Evolutionary conservation across 1,140 invertebrate species (phyloP), one percentile per base, ranked within the genome.

Genomic region (Monochamus saltuarius): DNA sequence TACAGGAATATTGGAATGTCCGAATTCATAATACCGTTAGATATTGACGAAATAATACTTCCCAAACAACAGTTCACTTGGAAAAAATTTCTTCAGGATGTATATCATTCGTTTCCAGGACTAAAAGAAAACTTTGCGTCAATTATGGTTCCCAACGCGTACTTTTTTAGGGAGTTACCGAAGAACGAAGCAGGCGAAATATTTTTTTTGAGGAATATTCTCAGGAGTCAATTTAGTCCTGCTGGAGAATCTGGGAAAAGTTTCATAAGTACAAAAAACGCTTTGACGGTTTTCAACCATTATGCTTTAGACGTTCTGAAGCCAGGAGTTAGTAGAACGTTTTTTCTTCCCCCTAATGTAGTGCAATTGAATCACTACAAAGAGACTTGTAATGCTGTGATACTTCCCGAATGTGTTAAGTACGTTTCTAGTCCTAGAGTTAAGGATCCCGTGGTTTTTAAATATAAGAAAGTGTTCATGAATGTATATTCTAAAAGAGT

Each of bases 211-310:
- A 67, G 56, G 35, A 68, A 62, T 56, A 64, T 47, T 45, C 65
- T 40, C 45, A 62, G 58, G 46, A 71, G 52, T 68, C 68, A 72
- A 63, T 60, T 86, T 13, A 87, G 85, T 66, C 81, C 82, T 4
- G 77, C 83, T 61, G 85, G 84, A 7, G 82, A 84, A 54, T 87
- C 86, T 40, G 85, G 86, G 7, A 90, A 90, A 69, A 89, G 88
- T 71, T 86, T 89, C 69, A 81, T 88, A 56, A 79, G 82, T 10
- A 88, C 86, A 1, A 79, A 80, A 51, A 83, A 80, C 42, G 81
- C 87, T 22, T 75, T 88, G 62, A 87, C 82, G 34, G 87, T 88
- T 49, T 88, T 89, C 75, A 90, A 90, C 75, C 88, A 90, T 72
- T 90, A 89, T 65, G 84, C 87, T 1, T 69, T 90, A 47, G 80